Percentiles rank a stretch among this genome's conserved stretches.
Evolutionary conservation across 2,797 vertebrate species (phyloP).

Genomic region (Acrossocheilus wenchowensis): DNA sequence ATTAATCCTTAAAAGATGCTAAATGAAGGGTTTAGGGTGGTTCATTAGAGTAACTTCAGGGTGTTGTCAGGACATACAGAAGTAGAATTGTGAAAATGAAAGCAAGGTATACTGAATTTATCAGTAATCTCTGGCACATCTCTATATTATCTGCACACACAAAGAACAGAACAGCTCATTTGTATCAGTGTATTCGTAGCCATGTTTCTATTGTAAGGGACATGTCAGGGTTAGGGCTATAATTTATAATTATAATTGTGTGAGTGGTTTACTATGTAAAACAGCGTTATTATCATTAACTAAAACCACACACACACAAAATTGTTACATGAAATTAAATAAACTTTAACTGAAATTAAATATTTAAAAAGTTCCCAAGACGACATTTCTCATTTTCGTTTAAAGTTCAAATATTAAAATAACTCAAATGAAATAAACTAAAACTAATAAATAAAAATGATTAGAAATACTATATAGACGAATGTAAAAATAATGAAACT

Average conservation of each 20-base stretch:
- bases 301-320: not conserved
- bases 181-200: not conserved
- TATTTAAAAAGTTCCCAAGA: no score
- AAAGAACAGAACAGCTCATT: not conserved
- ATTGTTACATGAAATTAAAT: no score
- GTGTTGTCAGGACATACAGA: not conserved
- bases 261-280: conserved; percentile 43
- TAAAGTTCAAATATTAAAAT: not conserved
- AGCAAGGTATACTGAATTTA: not conserved
- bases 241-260: conserved; percentile 40
- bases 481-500: not conserved
- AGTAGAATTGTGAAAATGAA: not conserved
- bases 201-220: not conserved
- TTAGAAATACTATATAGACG: not conserved
- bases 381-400: no score
- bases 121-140: not conserved
- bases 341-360: not conserved
- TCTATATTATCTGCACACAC: not conserved
- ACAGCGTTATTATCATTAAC: not conserved
- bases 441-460: not conserved
- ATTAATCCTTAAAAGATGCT: not conserved
- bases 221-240: not conserved
- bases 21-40: not conserved
- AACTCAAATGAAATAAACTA: not conserved
- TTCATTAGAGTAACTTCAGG: not conserved